Base-by-base conservation (phyloP, 1,140 invertebrate genomes). In the Hypothenemus hampei region DNA sequence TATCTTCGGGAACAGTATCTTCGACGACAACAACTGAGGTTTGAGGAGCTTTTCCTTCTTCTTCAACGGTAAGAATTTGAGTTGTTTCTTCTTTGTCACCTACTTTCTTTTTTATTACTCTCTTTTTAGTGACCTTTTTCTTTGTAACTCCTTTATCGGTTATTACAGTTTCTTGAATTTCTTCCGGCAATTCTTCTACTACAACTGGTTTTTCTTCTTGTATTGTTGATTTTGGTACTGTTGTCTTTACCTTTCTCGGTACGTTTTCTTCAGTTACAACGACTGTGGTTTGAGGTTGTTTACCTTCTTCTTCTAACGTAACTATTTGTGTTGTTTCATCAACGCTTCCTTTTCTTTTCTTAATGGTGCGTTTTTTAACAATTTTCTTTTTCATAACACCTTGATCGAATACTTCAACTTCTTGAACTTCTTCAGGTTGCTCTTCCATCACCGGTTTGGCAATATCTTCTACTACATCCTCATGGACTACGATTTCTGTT, bases 281-380 rank as follows among this genome's bases (percentile, higher is more conserved):
- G 41, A 75, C 63, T 16, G 36, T 64, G 19, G 50, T 65, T 56
- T 60, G 46, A 7, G 70, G 69, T 46, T 64, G 29, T 48, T 73
- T 68, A 21, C 70, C 70, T 48, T 75, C 71, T 64, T 74, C 71
- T 47, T 68, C 57, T 19, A 63, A 35, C 50, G 64, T 65, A 54
- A 68, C 50, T 15, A 67, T 66, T 66, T 73, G 66, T 2, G 65
- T 69, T 2, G 58, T 67, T 40, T 70, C 62, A 43, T 68, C 57
- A 52, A 67, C 63, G 10, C 46, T 51, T 3, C 58, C 64, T 52
- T 62, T 61, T 18, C 40, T 50, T 62, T 71, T 70, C 59, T 71
- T 70, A 4, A 70, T 69, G 1, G 66, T 56, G 33, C 65, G 50
- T 65, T 62, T 64, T 54, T 65, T 72, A 13, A 64, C 37, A 3